Conservation (phyloP, 2,888 invertebrate genomes). For the Netelia melanura region DNA sequence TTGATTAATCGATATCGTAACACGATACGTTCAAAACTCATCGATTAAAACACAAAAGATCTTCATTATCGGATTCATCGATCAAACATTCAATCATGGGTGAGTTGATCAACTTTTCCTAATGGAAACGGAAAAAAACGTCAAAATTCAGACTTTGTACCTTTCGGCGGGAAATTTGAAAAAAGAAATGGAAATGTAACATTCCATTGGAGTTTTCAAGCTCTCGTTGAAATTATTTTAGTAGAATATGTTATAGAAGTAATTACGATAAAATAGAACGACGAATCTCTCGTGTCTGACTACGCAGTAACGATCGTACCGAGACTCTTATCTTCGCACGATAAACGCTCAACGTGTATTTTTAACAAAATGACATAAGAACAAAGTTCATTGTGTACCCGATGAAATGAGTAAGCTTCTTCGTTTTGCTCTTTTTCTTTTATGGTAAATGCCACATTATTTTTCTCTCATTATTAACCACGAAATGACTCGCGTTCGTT, state of each 20-base stretch:
- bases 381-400: constrained; percentile 61
- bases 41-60: constrained; percentile 9
- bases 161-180: background rate
- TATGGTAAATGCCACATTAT: constrained; percentile 44
- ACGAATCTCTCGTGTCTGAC: constrained; percentile 17
- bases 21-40: background rate
- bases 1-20: background rate
- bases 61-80: background rate
- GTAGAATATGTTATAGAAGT: background rate
- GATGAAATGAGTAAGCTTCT: constrained; percentile 48
- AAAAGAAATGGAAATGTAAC: background rate
- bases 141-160: too few species aligned
- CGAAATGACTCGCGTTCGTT: constrained; percentile 33
- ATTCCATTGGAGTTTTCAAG: background rate
- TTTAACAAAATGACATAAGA: constrained; percentile 54
- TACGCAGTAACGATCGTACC: constrained; percentile 13
- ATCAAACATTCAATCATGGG: background rate
- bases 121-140: too few species aligned
- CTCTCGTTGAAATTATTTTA: too few species aligned
- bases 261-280: constrained; percentile 11
- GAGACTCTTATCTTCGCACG: constrained; percentile 35
- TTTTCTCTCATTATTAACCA: constrained; percentile 56
- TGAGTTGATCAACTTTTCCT: too few species aligned
- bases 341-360: constrained; percentile 33
- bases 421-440: background rate